Evolutionary conservation across 2,888 invertebrate genomes (phyloP).

Genomic region (Ophion obscuratus): DNA sequence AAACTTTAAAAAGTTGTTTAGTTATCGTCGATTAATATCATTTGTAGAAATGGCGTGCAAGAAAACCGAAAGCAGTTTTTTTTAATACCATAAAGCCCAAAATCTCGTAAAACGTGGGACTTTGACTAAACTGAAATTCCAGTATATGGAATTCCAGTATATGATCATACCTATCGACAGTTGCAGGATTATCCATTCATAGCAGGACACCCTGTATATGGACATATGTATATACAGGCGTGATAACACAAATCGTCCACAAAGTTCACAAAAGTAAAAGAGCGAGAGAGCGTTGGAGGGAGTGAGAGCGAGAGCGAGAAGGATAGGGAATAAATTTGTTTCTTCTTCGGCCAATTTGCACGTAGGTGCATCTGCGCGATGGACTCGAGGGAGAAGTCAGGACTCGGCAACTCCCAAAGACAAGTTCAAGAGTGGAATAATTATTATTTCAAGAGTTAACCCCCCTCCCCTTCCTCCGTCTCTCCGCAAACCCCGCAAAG

Average conservation of each 20-base stretch:
- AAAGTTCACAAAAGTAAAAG: constrained; percentile 30
- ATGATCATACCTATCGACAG: no score
- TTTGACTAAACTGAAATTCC: no score
- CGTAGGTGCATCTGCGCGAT: constrained; percentile 27
- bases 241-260: constrained; percentile 11
- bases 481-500: background rate
- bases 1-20: no score
- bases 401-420: constrained; percentile 1
- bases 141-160: no score
- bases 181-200: no score
- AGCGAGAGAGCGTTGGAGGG: background rate
- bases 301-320: background rate
- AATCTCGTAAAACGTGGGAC: no score
- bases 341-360: constrained; percentile 41
- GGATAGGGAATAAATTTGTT: constrained; percentile 50
- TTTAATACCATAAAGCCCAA: no score
- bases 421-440: constrained; percentile 43
- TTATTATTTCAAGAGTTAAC: constrained; percentile 30
- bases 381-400: constrained; percentile 34
- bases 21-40: no score
- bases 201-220: background rate
- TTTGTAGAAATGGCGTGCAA: no score
- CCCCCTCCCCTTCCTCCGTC: background rate
- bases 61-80: no score
- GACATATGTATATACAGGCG: background rate